Evolutionary conservation across 2,797 vertebrate genomes (phyloP).

Genomic region (Anguilla obscura): DNA sequence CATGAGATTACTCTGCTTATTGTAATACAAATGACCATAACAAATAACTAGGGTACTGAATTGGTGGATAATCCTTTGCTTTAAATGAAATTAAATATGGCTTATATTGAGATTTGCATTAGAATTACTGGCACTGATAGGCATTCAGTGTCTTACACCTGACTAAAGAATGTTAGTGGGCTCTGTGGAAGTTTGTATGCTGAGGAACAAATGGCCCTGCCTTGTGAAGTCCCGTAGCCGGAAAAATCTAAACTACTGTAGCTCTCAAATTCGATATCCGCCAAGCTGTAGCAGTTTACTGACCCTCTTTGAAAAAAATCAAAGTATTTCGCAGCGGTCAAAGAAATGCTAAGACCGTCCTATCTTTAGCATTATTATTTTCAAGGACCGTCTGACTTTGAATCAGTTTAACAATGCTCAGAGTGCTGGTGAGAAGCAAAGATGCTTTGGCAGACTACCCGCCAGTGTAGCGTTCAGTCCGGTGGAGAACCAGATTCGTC

Average conservation of each 20-base stretch:
- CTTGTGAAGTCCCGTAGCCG: neutral
- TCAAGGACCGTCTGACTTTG: neutral
- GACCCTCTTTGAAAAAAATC: neutral
- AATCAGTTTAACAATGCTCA: neutral
- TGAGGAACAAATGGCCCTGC: neutral
- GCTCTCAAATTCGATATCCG: neutral
- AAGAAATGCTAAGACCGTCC: neutral
- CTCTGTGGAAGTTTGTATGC: neutral
- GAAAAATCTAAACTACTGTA: slow-evolving; percentile 11
- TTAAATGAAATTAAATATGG: neutral
- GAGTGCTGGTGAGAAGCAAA: neutral
- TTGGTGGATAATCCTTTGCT: neutral
- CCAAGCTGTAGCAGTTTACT: neutral
- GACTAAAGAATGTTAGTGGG: neutral
- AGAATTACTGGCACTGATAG: neutral
- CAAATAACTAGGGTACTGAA: neutral
- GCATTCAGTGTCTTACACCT: neutral
- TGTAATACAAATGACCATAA: neutral
- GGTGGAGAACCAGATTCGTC: too few relatives aligned
- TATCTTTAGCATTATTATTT: neutral
- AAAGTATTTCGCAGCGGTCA: neutral
- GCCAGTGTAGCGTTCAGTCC: neutral
- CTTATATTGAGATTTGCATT: neutral
- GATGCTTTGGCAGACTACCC: neutral
- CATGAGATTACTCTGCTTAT: neutral